Conservation (phyloP, 2,113 vertebrate genomes). For the Eptesicus fuscus region DNA sequence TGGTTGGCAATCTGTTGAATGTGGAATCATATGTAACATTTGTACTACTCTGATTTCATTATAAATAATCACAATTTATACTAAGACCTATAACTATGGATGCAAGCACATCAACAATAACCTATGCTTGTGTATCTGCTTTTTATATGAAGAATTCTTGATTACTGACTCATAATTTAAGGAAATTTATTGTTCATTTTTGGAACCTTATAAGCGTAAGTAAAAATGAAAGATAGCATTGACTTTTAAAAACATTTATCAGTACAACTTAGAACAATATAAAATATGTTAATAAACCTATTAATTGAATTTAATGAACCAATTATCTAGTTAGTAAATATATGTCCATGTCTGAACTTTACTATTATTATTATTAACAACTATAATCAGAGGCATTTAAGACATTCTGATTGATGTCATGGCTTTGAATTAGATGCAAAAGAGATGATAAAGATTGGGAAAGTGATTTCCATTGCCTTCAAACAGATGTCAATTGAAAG, state of each 20-base stretch:
- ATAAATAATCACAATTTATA: constrained; percentile 52
- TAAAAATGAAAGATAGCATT: constrained; percentile 24
- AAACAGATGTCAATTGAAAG: not conserved
- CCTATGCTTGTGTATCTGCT: constrained; percentile 40
- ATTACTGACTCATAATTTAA: constrained; percentile 52
- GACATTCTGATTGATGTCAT: not conserved
- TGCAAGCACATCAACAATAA: not conserved
- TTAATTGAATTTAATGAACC: not conserved
- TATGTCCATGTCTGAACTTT: not conserved
- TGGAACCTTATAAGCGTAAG: not conserved
- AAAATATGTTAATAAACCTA: not conserved
- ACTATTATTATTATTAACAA: not conserved
- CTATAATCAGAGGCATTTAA: not conserved
- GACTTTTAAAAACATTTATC: not conserved
- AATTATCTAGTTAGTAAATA: not conserved
- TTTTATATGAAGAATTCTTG: constrained; percentile 44
- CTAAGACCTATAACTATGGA: not conserved
- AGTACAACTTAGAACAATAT: not conserved
- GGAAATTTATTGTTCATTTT: constrained; percentile 42
- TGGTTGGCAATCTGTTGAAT: constrained; percentile 45
- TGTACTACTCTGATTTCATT: constrained; percentile 54
- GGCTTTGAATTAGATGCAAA: constrained; percentile 4
- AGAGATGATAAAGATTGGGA: not conserved
- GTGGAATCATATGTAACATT: constrained; percentile 40
- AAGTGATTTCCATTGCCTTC: constrained; percentile 6